These are phyloP conservation scores for Chiloscyllium plagiosum DNA, from an alignment of 2,113 vertebrate genomes.

Conservation along the genomic window DNA sequence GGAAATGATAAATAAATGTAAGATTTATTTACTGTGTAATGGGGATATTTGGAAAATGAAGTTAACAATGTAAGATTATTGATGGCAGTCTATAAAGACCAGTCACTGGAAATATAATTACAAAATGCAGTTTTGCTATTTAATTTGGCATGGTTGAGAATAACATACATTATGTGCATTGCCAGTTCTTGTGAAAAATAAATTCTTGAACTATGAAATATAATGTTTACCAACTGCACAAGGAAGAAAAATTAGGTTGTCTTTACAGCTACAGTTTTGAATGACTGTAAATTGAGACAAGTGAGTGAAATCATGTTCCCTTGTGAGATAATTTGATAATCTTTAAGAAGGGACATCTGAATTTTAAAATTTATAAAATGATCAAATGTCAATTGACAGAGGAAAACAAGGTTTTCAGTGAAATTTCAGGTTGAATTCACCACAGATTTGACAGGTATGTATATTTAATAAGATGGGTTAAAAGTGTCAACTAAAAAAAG, in stretches of 20 bases:
- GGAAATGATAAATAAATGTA: neutral
- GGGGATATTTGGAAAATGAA: neutral
- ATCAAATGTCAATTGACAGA: neutral
- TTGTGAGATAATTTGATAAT: conserved; percentile 33
- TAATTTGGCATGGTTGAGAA: neutral
- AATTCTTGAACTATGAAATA: neutral
- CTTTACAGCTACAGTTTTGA: neutral
- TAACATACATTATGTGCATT: neutral
- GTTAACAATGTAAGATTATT: neutral
- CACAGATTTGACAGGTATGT: neutral
- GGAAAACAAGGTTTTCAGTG: conserved; percentile 14
- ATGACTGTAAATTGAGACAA: conserved; percentile 29
- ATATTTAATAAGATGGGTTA: neutral
- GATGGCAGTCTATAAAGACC: neutral
- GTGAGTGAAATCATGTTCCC: conserved; percentile 7
- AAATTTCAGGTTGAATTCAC: neutral
- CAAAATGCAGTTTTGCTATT: neutral
- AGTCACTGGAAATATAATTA: neutral
- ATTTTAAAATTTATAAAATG: neutral
- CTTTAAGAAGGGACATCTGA: neutral
- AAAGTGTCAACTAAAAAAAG: neutral
- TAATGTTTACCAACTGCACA: neutral
- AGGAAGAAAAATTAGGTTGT: conserved; percentile 27
- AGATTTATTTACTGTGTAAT: neutral
- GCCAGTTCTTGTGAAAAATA: neutral